Conservation (phyloP, 2,113 vertebrate species). For the Notechis scutatus region DNA sequence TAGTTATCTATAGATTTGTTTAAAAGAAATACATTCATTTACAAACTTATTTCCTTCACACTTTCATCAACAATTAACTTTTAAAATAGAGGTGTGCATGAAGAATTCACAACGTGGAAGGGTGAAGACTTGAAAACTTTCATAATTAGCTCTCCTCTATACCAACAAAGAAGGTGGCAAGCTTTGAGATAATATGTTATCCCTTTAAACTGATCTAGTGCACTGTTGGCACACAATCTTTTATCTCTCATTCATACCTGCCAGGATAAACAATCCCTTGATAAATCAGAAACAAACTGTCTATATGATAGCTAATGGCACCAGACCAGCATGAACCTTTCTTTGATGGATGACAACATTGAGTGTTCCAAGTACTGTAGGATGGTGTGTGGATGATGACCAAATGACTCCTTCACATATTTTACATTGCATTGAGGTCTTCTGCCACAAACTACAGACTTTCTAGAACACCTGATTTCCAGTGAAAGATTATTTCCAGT, state of each 20-base stretch:
- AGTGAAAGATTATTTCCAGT: conserved; percentile 16
- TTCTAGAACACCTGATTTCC: neutral
- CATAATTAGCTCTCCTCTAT: neutral
- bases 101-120: neutral
- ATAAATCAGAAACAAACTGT: neutral
- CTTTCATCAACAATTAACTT: neutral
- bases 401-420: neutral
- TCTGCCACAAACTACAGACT: neutral
- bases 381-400: neutral
- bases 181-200: neutral
- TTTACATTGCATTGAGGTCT: neutral
- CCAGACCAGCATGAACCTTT: too few species aligned
- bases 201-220: neutral
- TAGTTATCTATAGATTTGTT: neutral
- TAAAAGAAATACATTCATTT: neutral
- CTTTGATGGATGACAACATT: neutral
- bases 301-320: neutral
- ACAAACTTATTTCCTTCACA: neutral
- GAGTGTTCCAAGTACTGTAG: neutral
- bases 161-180: neutral
- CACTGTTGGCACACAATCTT: neutral
- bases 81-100: neutral
- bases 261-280: neutral
- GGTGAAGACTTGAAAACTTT: neutral
- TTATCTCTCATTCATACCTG: neutral